Evolutionary conservation across 2,797 vertebrate species (phyloP).

Genomic region (Petrocephalus sullivani): DNA sequence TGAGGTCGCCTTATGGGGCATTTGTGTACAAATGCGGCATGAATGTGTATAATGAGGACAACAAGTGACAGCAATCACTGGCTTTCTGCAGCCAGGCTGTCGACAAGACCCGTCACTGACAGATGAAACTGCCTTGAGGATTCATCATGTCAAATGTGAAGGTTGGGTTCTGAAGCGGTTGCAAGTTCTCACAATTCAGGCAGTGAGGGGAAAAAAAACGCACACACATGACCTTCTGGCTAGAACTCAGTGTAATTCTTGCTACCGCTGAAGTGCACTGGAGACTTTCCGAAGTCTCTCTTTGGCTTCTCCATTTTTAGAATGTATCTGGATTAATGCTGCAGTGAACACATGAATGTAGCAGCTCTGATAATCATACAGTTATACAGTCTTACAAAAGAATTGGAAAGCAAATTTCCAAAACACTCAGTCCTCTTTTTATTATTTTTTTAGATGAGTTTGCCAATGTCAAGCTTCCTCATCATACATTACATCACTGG

Average conservation of each 20-base stretch:
- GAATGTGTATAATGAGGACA: slow-evolving; percentile 25
- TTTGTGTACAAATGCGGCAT: slow-evolving; percentile 3
- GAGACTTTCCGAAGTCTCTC: not conserved
- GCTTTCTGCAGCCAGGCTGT: slow-evolving; percentile 37
- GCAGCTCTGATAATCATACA: not conserved
- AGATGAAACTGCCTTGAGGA: slow-evolving; percentile 26
- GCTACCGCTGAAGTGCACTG: slow-evolving; percentile 13
- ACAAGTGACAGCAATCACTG: slow-evolving; percentile 33
- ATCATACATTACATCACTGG: not conserved
- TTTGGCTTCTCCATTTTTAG: not conserved
- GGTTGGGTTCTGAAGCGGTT: not conserved
- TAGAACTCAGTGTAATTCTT: not conserved
- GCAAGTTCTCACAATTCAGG: slow-evolving; percentile 31
- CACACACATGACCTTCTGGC: not conserved
- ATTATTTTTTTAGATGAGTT: not conserved
- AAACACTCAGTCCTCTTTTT: not conserved
- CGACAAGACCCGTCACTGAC: slow-evolving; percentile 19
- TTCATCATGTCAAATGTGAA: slow-evolving; percentile 39
- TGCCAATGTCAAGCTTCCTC: not conserved
- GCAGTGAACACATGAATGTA: not conserved
- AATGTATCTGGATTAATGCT: not conserved
- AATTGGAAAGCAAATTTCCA: not conserved
- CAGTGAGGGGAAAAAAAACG: not conserved
- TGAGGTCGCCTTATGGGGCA: slow-evolving; percentile 26
- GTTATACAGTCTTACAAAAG: not conserved